Base-by-base conservation (phyloP, 2,888 invertebrate species). In the Biston stratarius region DNA sequence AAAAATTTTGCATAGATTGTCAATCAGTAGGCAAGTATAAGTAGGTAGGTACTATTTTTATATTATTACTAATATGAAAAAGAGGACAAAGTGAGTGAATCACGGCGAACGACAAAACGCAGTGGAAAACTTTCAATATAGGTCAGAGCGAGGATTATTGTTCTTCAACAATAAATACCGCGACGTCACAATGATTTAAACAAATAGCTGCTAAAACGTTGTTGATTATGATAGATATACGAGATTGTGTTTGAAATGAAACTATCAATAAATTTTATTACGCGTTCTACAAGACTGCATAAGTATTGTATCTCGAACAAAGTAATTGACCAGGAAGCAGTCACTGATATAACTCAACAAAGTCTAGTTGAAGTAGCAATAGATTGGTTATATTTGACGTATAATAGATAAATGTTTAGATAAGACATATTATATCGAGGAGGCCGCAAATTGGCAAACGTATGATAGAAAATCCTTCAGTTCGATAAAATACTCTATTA, bases 61-160 rank as follows among this genome's bases (percentile, higher is more conserved):
- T 24, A 15, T 33, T 49, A 61, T 61, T 55, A 59, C 34, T 45
- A 36, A 44, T 59, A 45, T 33, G 53, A 70, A 62, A 72, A 64
- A 73, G 66, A 64, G 71, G 70, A 70, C 72, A 73, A 60, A 55
- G 53, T 59, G 64, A 62, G 71, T 80, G 77, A 80, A 67, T 81
- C 79, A 80, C 64, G 47, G 69, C 40, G 67, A 53, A 64, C 36
- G 34, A 57, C 58, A 55, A 56, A 57, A 45, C 55, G 49, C 49
- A 66, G 58, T 64, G 68, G 65, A 68, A 71, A 66, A 44, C 49
- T 68, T 68, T 57, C 24, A 49, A 61, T 57, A 64, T 53, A 74
- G 76, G 73, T 72, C 66, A 61, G 66, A 60, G 48, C 64, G 48
- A 60, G 59, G 56, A 52, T 40, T 34, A 42, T 48, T 70, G 59